Conservation (phyloP, 2,113 vertebrate genomes). For the Zingel zingel region DNA sequence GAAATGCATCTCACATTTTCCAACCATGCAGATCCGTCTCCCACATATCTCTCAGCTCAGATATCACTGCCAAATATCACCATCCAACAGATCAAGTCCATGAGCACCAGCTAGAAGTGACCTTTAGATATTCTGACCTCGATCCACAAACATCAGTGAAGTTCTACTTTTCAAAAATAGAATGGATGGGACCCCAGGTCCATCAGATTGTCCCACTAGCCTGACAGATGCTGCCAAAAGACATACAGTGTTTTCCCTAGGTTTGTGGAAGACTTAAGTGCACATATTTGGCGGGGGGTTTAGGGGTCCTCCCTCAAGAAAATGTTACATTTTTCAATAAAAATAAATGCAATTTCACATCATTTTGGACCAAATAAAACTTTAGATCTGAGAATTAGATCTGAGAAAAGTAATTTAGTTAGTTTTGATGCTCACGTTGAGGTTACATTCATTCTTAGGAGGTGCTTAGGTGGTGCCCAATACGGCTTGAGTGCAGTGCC, state of each 20-base stretch:
- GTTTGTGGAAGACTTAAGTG: too few species aligned
- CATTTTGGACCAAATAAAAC: too few species aligned
- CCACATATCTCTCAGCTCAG: slow-evolving; percentile 64
- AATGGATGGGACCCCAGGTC: slow-evolving; percentile 16
- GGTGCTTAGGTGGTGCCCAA: too few species aligned
- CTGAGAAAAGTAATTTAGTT: too few species aligned
- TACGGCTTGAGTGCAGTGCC: too few species aligned
- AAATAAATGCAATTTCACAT: too few species aligned
- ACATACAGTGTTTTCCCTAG: neutral
- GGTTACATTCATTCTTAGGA: too few species aligned
- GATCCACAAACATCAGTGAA: slow-evolving; percentile 65
- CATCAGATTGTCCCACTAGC: slow-evolving; percentile 11
- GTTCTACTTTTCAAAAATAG: slow-evolving; percentile 69
- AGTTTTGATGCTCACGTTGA: too few species aligned
- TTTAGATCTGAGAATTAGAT: too few species aligned
- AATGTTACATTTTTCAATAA: too few species aligned
- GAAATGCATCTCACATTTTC: slow-evolving; percentile 40
- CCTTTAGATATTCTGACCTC: slow-evolving; percentile 55
- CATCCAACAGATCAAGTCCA: slow-evolving; percentile 40
- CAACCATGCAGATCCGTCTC: slow-evolving; percentile 54
- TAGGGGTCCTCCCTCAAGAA: too few species aligned
- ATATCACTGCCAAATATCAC: slow-evolving; percentile 62
- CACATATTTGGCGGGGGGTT: too few species aligned
- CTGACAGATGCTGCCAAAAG: slow-evolving; percentile 16
- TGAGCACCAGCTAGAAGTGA: slow-evolving; percentile 36